phyloP scores from a whole-genome alignment of 2,113 vertebrate species.

The Lophochroa leadbeateri region DNA sequence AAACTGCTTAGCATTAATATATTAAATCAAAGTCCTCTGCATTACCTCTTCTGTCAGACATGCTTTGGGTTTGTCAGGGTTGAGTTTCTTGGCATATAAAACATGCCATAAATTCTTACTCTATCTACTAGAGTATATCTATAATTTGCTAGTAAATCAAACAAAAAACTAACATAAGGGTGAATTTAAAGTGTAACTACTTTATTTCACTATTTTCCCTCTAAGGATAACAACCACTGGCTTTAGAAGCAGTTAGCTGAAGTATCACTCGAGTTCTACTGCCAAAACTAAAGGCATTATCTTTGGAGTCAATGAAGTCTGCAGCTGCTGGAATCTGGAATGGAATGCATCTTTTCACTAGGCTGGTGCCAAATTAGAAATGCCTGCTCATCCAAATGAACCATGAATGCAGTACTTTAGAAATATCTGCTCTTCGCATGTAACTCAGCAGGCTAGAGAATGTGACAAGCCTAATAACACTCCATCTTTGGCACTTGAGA shows the following conservation, averaged over 20 bases:
- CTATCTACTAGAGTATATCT: background rate
- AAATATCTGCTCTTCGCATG: conserved; percentile 63
- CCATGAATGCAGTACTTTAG: conserved; percentile 64
- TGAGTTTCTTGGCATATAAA: background rate
- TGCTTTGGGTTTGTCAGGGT: background rate
- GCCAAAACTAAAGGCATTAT: conserved; percentile 63
- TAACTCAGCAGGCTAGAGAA: conserved; percentile 61
- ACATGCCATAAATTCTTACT: conserved; percentile 25
- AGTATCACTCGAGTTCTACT: background rate
- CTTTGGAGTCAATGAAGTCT: conserved; percentile 63
- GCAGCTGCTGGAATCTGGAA: conserved; percentile 67
- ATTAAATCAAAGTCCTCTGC: conserved; percentile 1
- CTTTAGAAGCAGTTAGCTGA: conserved; percentile 34
- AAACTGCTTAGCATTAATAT: background rate
- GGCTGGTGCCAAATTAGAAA: conserved; percentile 69
- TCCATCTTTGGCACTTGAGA: background rate
- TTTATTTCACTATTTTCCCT: conserved; percentile 1
- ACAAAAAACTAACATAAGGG: background rate
- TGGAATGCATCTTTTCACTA: conserved; percentile 68
- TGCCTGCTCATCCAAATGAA: conserved; percentile 70
- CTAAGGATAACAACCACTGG: background rate
- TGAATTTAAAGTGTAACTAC: background rate
- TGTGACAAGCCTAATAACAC: conserved; percentile 59
- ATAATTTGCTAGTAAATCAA: conserved; percentile 25
- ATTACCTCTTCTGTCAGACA: conserved; percentile 9